Conservation (phyloP, 2,888 invertebrate species). For the Eilema caniola region DNA sequence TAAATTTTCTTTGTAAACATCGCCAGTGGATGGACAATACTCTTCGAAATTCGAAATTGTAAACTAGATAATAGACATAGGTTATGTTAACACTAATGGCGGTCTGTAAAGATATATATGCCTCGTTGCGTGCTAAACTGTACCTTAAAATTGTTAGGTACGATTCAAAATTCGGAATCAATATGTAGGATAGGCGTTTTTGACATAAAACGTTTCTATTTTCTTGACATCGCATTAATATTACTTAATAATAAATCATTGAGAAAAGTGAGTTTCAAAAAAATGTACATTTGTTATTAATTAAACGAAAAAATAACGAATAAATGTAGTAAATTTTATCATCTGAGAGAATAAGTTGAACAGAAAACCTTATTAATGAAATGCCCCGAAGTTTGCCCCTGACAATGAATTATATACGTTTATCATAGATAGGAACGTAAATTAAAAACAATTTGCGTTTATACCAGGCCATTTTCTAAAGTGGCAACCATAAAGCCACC, state of each 20-base stretch:
- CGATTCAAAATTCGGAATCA: background rate
- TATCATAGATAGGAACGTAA: background rate
- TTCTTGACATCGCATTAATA: constrained; percentile 8
- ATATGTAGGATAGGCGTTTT: constrained; percentile 8
- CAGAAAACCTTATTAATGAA: background rate
- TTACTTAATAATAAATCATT: background rate
- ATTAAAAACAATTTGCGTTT: background rate
- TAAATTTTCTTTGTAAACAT: background rate
- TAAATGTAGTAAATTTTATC: background rate
- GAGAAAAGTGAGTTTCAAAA: background rate
- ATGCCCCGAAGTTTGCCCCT: too few species aligned
- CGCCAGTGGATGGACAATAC: background rate
- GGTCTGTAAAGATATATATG: constrained; percentile 17
- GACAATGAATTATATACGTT: too few species aligned
- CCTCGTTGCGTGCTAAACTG: constrained; percentile 38
- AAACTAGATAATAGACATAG: constrained; percentile 14
- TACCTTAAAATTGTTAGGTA: constrained; percentile 34
- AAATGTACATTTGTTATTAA: too few species aligned
- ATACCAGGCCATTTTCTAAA: background rate
- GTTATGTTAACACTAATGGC: background rate
- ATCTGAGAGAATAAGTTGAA: background rate
- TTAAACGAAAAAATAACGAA: too few species aligned
- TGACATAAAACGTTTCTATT: background rate
- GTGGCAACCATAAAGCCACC: background rate
- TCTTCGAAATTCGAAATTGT: constrained; percentile 10